These are phyloP conservation scores for Onthophagus sagittarius DNA, from an alignment of 2,888 invertebrate species.

Conservation along the genomic window DNA sequence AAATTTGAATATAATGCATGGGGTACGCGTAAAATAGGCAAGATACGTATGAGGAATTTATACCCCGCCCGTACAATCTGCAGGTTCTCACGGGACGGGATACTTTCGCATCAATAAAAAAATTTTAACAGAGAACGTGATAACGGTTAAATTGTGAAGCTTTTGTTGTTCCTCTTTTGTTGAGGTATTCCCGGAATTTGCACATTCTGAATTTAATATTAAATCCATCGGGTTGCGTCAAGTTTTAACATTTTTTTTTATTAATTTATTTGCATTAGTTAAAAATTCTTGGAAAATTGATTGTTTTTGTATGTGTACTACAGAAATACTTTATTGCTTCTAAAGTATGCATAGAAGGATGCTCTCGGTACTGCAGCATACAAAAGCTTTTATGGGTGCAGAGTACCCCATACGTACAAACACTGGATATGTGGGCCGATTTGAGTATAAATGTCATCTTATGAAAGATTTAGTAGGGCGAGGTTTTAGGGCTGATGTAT, in stretches of 20 bases:
- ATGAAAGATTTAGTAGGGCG: too few relatives aligned
- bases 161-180: not conserved
- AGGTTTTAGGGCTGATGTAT: too few relatives aligned
- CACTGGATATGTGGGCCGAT: too few relatives aligned
- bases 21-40: not conserved
- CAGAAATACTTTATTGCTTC: too few relatives aligned
- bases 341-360: too few relatives aligned
- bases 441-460: too few relatives aligned
- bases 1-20: not conserved
- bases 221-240: not conserved
- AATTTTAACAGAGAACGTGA: not conserved
- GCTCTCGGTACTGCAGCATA: too few relatives aligned
- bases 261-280: too few relatives aligned
- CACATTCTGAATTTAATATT: not conserved
- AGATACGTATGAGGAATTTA: not conserved
- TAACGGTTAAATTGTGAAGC: not conserved
- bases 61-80: not conserved
- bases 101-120: not conserved
- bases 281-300: too few relatives aligned
- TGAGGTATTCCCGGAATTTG: not conserved
- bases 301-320: too few relatives aligned
- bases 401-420: too few relatives aligned
- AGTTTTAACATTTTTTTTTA: not conserved
- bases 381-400: too few relatives aligned
- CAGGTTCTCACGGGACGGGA: not conserved